A percentile compares a stretch with the other conserved stretches of the same genome.
Evolutionary conservation across 2,797 vertebrate genomes (phyloP).

Genomic region (Odontamblyopus lacepedii): DNA sequence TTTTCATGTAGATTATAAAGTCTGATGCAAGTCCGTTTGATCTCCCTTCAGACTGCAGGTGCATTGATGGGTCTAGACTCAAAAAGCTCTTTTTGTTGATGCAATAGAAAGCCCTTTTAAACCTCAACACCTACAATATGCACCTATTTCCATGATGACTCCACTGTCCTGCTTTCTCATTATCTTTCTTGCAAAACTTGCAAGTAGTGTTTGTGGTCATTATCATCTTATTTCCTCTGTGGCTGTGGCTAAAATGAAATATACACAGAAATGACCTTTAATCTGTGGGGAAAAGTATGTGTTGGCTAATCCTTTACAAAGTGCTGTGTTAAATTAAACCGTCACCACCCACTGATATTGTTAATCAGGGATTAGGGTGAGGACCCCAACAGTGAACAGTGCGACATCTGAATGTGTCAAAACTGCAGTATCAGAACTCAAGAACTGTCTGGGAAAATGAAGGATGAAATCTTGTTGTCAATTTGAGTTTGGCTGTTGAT

Average conservation of each 20-base stretch:
- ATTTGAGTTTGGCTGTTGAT: conserved; percentile 12
- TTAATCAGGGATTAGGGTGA: conserved; percentile 75
- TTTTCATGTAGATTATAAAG: conserved; percentile 38
- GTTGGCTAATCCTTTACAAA: conserved; percentile 59
- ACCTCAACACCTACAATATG: conserved; percentile 9
- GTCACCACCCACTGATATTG: conserved; percentile 65
- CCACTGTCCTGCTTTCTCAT: conserved; percentile 21
- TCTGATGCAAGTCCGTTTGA: conserved; percentile 55
- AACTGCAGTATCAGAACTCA: conserved; percentile 29
- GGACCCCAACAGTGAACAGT: conserved; percentile 61
- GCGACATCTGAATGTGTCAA: conserved; percentile 33
- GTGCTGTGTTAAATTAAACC: conserved; percentile 68
- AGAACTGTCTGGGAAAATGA: conserved; percentile 29
- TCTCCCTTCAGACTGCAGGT: conserved; percentile 42
- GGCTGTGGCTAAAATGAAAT: conserved; percentile 49
- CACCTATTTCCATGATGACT: conserved; percentile 10
- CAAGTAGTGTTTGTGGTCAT: conserved; percentile 41
- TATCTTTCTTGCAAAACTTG: conserved; percentile 31
- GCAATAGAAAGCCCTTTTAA: conserved; percentile 3
- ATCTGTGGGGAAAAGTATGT: conserved; percentile 36
- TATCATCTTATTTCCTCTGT: conserved; percentile 56
- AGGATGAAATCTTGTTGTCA: conserved; percentile 21
- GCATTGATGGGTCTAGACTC: conserved; percentile 36
- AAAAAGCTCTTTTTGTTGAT: neutral
- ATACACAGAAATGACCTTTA: conserved; percentile 53